Evolutionary conservation across 2,113 vertebrate genomes (phyloP), one percentile per base, ranked within the genome.

Genomic region (Oceanites oceanicus): DNA sequence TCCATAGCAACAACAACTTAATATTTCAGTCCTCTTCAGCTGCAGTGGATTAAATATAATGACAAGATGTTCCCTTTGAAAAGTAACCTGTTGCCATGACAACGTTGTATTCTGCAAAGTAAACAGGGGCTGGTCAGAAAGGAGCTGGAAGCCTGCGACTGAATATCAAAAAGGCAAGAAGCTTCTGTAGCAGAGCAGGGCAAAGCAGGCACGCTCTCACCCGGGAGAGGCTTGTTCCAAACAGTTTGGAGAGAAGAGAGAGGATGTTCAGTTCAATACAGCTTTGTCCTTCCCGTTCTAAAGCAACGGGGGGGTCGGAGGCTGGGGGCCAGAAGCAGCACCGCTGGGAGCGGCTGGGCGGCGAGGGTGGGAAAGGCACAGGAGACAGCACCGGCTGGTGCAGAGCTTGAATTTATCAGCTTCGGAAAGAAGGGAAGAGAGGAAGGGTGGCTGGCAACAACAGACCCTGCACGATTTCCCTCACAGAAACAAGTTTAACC

Each of bases 21-120:
- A 99, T 99, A 99, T 99, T 99, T 99, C 99, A 97, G 98, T 98
- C 98, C 98, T 99, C 99, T 98, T 99, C 99, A 99, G 99, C 99
- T 99, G 99, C 99, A 99, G 98, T 97, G 99, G 99, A 99, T 99
- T 99, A 99, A 99, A 99, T 99, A 99, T 99, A 99, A 99, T 99
- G 99, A 99, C 99, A 99, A 99, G 99, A 99, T 99, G 99, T 99
- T 99, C 99, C 98, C 98, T 99, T 99, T 99, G 98, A 99, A 99
- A 99, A 99, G 99, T 98, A 98, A 98, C 98, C 98, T 91, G 99
- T 99, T 99, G 98, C 99, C 98, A 99, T 98, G 99, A 98, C 98
- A 99, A 99, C 99, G 45, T 97, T 97, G 97, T 98, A 97, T 94
- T 96, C 98, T 96, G 96, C 97, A 97, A 98, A 98, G 98, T 98